phyloP scores from a whole-genome alignment of 2,797 vertebrate genomes.

The Lepilemur septentrionalis region DNA sequence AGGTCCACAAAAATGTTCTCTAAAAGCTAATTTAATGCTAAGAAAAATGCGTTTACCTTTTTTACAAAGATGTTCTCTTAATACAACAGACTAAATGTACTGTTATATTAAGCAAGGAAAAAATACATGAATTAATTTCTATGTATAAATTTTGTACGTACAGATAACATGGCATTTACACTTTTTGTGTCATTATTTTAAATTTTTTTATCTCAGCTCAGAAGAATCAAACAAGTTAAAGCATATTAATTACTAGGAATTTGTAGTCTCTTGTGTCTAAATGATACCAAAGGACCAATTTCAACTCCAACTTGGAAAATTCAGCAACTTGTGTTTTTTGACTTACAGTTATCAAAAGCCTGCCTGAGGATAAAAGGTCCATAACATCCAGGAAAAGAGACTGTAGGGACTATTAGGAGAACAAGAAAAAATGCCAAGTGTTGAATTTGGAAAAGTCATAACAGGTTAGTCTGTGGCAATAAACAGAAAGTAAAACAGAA shows the following conservation, averaged over 20 bases:
- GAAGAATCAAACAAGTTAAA: not conserved
- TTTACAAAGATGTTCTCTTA: not conserved
- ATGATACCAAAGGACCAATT: constrained; percentile 50
- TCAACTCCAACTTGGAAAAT: constrained; percentile 47
- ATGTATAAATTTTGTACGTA: not conserved
- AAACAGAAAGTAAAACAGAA: constrained; percentile 47
- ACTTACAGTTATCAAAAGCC: constrained; percentile 41
- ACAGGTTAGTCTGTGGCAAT: constrained; percentile 43
- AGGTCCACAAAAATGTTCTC: not conserved
- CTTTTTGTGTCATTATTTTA: not conserved
- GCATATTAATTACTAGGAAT: constrained; percentile 28
- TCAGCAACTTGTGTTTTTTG: constrained; percentile 33
- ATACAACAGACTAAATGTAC: not conserved
- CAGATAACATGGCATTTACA: not conserved
- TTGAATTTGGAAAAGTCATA: constrained; percentile 54
- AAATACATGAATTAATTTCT: constrained; percentile 5
- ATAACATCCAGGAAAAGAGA: constrained; percentile 39
- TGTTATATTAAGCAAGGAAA: not conserved
- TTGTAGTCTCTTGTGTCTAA: not conserved
- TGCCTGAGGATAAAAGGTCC: constrained; percentile 28
- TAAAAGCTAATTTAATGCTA: constrained; percentile 29
- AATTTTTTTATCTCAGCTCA: not conserved
- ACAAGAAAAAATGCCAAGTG: constrained; percentile 35
- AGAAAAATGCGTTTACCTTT: not conserved
- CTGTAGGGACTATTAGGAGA: constrained; percentile 24